Evolutionary conservation across 2,888 invertebrate species (phyloP).

Genomic region (Conistra vaccinii): DNA sequence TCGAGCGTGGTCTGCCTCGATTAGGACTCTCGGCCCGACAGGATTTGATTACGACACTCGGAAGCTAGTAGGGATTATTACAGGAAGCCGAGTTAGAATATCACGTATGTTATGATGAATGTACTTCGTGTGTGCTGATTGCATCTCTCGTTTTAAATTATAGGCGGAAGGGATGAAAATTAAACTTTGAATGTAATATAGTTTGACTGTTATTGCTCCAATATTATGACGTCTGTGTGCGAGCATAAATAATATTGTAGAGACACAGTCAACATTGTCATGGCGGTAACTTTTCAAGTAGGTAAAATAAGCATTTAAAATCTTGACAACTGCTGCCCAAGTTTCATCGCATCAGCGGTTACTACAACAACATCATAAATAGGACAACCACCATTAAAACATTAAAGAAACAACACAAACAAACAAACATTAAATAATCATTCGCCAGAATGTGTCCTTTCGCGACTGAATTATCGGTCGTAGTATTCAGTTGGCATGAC

Average conservation of each 20-base stretch:
- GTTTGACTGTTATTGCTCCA: neutral
- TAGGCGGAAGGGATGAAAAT: constrained; percentile 41
- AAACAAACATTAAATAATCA: too few species aligned
- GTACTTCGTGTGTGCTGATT: constrained; percentile 59
- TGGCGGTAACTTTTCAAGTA: neutral
- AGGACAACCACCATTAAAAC: too few species aligned
- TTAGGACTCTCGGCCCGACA: constrained; percentile 79
- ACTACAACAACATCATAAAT: neutral
- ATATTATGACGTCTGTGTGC: neutral
- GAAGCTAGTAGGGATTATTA: constrained; percentile 75
- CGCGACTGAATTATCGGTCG: too few species aligned
- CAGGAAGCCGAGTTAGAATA: constrained; percentile 62
- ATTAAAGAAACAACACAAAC: too few species aligned
- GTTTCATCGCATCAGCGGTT: neutral
- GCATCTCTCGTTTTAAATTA: constrained; percentile 55
- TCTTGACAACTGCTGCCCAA: neutral
- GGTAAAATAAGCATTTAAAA: neutral
- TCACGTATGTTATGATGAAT: constrained; percentile 67
- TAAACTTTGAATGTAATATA: constrained; percentile 32
- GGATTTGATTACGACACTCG: constrained; percentile 83
- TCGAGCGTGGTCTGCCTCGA: constrained; percentile 84
- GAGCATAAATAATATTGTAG: neutral
- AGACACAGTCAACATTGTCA: neutral
- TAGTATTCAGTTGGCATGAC: too few species aligned
- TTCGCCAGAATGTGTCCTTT: constrained; percentile 19